phyloP scores from a whole-genome alignment of 1,140 invertebrate genomes.

The Cotesia typhae region DNA sequence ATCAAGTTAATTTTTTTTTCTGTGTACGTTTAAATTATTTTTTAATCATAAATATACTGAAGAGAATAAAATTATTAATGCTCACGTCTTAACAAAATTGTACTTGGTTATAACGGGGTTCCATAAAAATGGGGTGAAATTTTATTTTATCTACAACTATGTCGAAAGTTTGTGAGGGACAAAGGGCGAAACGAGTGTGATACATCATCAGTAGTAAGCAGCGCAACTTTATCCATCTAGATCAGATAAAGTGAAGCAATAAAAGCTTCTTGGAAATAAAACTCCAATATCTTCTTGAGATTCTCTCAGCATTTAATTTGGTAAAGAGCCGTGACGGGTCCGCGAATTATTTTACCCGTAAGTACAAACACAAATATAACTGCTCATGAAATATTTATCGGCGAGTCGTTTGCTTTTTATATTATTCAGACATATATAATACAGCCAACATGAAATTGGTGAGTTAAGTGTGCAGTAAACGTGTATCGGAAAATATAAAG shows the following conservation, averaged over 20 bases:
- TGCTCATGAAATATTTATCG: neutral
- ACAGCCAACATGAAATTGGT: no score
- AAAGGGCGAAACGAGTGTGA: neutral
- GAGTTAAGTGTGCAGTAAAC: no score
- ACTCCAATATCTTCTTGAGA: neutral
- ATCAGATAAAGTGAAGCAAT: constrained; percentile 24
- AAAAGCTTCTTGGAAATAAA: constrained; percentile 20
- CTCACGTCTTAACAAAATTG: constrained; percentile 15
- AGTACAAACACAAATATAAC: neutral
- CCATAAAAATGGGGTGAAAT: constrained; percentile 27
- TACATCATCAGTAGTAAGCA: neutral
- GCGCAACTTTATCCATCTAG: neutral
- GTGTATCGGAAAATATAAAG: no score
- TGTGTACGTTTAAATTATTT: no score
- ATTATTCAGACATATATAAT: no score
- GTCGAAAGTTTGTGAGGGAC: neutral
- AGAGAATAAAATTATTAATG: constrained; percentile 28
- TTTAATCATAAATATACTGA: no score
- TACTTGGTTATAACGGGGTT: constrained; percentile 22
- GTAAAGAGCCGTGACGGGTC: constrained; percentile 9
- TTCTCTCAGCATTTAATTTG: constrained; percentile 26
- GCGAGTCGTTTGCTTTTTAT: no score
- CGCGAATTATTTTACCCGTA: neutral
- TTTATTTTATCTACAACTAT: constrained; percentile 21
- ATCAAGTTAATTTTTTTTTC: no score